Evolutionary conservation across 2,113 vertebrate species (phyloP).

Genomic region (Siniperca knerii): DNA sequence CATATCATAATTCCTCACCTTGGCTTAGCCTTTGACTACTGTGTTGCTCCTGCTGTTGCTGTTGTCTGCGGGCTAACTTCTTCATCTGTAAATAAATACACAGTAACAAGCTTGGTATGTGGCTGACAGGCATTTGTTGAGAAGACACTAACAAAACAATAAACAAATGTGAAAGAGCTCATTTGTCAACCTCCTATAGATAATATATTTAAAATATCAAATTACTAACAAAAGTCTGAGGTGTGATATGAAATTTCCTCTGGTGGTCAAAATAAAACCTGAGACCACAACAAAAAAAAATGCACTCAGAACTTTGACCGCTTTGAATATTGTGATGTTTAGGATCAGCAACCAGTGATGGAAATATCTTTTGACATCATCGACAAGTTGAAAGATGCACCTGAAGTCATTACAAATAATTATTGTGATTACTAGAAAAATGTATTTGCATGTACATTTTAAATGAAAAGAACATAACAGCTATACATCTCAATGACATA

Average conservation of each 20-base stretch:
- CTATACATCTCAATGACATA: background rate
- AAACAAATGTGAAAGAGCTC: background rate
- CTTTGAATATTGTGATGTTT: background rate
- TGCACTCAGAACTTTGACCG: background rate
- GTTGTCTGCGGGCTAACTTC: constrained; percentile 93
- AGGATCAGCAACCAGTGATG: background rate
- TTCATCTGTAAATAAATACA: constrained; percentile 88
- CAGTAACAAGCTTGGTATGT: background rate
- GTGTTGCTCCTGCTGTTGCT: constrained; percentile 95
- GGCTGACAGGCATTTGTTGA: background rate
- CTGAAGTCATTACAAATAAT: background rate
- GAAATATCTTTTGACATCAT: background rate
- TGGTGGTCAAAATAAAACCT: background rate
- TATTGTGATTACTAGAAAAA: background rate
- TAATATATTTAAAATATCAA: background rate
- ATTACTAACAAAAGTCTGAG: background rate
- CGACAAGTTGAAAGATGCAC: background rate
- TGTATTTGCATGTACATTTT: background rate
- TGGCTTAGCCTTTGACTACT: constrained; percentile 91
- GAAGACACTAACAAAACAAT: background rate
- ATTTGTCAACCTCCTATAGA: background rate
- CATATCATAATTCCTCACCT: constrained; percentile 80
- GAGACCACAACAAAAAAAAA: background rate
- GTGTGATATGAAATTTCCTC: background rate
- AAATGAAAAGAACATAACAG: background rate